phyloP scores from a whole-genome alignment of 2,888 invertebrate species.

The Unio pictorum region DNA sequence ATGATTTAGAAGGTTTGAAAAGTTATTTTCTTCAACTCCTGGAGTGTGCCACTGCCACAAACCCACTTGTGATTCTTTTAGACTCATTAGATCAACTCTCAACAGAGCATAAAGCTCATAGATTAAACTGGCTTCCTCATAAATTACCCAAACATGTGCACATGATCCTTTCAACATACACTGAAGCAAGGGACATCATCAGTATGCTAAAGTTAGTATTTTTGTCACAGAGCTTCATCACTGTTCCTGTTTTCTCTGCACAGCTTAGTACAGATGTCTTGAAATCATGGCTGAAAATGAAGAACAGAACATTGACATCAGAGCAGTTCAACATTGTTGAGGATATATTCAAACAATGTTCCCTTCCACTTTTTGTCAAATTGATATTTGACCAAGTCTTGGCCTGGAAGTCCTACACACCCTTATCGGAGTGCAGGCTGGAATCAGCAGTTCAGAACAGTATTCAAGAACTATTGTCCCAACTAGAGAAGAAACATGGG shows the following conservation, averaged over 20 bases:
- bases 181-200: constrained; percentile 52
- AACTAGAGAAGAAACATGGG: constrained; percentile 59
- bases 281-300: constrained; percentile 49
- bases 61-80: constrained; percentile 52
- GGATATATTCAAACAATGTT: constrained; percentile 51
- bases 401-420: constrained; percentile 58
- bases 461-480: constrained; percentile 56
- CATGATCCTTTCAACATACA: constrained; percentile 59
- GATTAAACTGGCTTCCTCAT: constrained; percentile 56
- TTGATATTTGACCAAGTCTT: constrained; percentile 57
- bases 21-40: constrained; percentile 46
- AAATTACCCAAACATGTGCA: constrained; percentile 49
- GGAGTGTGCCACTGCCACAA: constrained; percentile 33
- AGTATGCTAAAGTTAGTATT: constrained; percentile 41
- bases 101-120: constrained; percentile 49
- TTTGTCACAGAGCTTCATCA: constrained; percentile 32
- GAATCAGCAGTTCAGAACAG: constrained; percentile 52
- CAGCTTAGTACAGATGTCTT: constrained; percentile 52
- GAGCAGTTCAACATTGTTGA: constrained; percentile 54
- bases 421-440: constrained; percentile 29
- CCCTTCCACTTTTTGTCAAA: constrained; percentile 62
- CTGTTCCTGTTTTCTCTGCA: constrained; percentile 49
- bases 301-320: constrained; percentile 45
- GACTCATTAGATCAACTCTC: constrained; percentile 64
- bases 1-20: constrained; percentile 50